Evolutionary conservation across 1,140 invertebrate genomes (phyloP).

Genomic region (Ceratina japonica): DNA sequence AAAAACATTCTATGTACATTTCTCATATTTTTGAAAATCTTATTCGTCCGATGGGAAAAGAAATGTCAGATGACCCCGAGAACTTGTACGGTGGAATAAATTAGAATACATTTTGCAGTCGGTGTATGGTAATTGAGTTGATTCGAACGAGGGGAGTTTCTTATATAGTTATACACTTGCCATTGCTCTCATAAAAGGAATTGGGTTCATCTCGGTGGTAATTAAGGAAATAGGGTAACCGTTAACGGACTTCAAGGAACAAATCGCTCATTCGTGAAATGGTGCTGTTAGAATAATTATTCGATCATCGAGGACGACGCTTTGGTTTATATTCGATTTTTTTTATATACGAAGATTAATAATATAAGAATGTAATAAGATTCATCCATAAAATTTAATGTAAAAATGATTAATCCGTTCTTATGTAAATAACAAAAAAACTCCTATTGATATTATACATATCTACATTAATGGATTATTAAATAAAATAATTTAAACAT

Average conservation of each 20-base stretch:
- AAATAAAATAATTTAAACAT: too few species aligned
- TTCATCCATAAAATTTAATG: too few species aligned
- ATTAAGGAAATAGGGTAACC: conserved; percentile 1
- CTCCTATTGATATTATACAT: too few species aligned
- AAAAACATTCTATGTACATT: neutral
- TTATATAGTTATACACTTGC: neutral
- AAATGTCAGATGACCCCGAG: neutral
- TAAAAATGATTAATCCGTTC: too few species aligned
- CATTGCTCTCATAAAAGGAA: conserved; percentile 10
- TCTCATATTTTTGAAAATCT: conserved; percentile 5
- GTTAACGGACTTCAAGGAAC: neutral
- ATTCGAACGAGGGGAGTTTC: neutral
- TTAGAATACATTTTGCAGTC: conserved; percentile 52
- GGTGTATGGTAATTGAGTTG: conserved; percentile 18
- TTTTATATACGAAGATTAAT: too few species aligned
- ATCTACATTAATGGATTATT: too few species aligned
- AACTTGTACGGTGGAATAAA: conserved; percentile 35
- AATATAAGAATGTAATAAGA: too few species aligned
- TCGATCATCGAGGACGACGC: neutral
- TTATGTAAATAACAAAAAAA: too few species aligned
- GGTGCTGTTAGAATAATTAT: neutral
- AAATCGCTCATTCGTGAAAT: neutral
- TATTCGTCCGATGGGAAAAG: neutral
- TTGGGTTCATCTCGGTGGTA: neutral
- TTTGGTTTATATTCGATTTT: too few species aligned